Evolutionary conservation across 2,797 vertebrate genomes (phyloP), one percentile per base, ranked within the genome.

Genomic region (Sylvilagus floridanus): DNA sequence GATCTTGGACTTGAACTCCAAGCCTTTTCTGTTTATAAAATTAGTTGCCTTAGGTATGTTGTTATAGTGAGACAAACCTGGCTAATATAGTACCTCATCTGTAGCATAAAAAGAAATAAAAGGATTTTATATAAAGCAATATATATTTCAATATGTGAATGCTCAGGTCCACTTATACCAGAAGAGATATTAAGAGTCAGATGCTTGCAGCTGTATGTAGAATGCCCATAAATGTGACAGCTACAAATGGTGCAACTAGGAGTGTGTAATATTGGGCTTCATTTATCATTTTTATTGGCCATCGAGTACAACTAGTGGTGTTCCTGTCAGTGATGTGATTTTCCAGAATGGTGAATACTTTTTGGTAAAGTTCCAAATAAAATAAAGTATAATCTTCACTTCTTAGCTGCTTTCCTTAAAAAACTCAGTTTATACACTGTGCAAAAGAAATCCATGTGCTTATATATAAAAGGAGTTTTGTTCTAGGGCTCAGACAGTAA

Each of bases 351-450:
- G 79, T 35, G 93, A 94, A 42, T 4, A 21, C 57, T 84, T 95
- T 75, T 93, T 96, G 93, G 88, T 90, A 76, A 97, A 78, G 69
- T 90, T 92, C 63, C 84, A 95, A 93, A 62, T 82, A 93, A 94
- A 96, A 96, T 90, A 91, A 96, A 93, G 35, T 66, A 71, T 88
- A 71, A 37, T 90, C 92, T 93, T 93, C 85, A 14, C 72, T 96
- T 93, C 84, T 88, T 63, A 24, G 42, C 93, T 90, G 57, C 26
- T 85, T 82, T 93, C n/a, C 42, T 87, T 13, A 92, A 92, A 72
- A 79, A 73, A 60, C 9, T 21, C 8, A 52, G 57, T 91, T 7
- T 89, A 84, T 96, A 95, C 90, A 88, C 62, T 57, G 71, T 57
- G 47, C 16, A 88, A 71, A 42, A 37, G 24, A 28, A 22, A 24